Evolutionary conservation across 2,888 invertebrate genomes (phyloP).

Genomic region (Lottia scabra): DNA sequence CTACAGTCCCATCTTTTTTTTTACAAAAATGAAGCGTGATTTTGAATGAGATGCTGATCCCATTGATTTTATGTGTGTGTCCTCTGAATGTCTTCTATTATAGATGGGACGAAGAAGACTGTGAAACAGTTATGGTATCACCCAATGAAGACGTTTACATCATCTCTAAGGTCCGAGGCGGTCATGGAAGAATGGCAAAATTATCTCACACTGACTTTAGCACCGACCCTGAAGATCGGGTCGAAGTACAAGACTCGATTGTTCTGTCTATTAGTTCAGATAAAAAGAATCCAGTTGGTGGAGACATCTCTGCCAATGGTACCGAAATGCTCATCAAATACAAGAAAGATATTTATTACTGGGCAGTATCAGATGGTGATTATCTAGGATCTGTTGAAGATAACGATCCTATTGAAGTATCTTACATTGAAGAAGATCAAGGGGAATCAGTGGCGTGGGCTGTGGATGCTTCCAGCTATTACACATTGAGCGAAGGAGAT

Average conservation of each 20-base stretch:
- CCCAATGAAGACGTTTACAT: background rate
- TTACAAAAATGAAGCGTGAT: too few species aligned
- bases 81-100: too few species aligned
- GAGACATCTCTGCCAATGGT: constrained; percentile 6
- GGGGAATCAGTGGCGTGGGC: constrained; percentile 18
- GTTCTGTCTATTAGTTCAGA: background rate
- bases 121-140: background rate
- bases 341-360: constrained; percentile 5
- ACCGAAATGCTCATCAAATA: constrained; percentile 14
- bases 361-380: background rate
- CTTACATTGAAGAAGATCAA: background rate
- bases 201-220: background rate
- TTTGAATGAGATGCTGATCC: too few species aligned
- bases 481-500: constrained; percentile 16
- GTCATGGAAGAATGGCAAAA: background rate
- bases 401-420: background rate
- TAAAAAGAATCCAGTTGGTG: background rate
- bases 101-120: background rate
- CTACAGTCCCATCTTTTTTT: too few species aligned
- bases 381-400: background rate
- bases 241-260: background rate
- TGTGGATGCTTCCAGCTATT: constrained; percentile 10
- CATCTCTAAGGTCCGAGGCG: background rate
- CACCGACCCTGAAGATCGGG: background rate
- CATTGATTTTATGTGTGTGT: too few species aligned